phyloP scores from a whole-genome alignment of 2,797 vertebrate species.

The Emys orbicularis region DNA sequence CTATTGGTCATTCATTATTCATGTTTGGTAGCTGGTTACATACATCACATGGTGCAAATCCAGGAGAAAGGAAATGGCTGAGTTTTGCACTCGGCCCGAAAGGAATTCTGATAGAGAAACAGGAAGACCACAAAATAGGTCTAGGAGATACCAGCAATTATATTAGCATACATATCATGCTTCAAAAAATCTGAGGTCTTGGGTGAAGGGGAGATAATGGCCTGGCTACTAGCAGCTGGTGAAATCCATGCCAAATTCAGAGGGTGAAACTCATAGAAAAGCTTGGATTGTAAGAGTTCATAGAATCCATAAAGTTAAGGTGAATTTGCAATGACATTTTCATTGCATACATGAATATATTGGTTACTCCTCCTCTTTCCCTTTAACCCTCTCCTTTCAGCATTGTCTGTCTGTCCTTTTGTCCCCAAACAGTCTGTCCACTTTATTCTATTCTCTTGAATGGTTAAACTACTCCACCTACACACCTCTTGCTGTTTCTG shows the following conservation, averaged over 20 bases:
- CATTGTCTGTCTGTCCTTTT: not conserved
- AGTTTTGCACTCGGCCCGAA: not conserved
- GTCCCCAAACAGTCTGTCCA: not conserved
- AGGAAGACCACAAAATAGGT: not conserved
- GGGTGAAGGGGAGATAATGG: not conserved
- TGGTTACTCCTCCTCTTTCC: not conserved
- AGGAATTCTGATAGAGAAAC: not conserved
- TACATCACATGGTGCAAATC: not conserved
- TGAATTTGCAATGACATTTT: not conserved
- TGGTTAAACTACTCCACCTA: not conserved
- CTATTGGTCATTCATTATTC: not conserved
- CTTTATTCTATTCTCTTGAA: not conserved
- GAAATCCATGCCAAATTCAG: fast-evolving
- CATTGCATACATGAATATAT: not conserved
- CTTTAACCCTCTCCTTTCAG: not conserved
- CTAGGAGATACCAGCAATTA: not conserved
- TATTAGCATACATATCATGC: not conserved
- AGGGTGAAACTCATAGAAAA: not conserved
- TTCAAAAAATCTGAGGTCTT: fast-evolving
- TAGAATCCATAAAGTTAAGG: not conserved
- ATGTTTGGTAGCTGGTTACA: fast-evolving
- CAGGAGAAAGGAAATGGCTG: not conserved
- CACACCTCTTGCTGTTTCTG: not conserved
- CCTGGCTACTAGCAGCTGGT: not conserved
- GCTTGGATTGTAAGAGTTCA: not conserved